phyloP scores from a whole-genome alignment of 2,113 vertebrate species.

The Tachysurus fulvidraco region DNA sequence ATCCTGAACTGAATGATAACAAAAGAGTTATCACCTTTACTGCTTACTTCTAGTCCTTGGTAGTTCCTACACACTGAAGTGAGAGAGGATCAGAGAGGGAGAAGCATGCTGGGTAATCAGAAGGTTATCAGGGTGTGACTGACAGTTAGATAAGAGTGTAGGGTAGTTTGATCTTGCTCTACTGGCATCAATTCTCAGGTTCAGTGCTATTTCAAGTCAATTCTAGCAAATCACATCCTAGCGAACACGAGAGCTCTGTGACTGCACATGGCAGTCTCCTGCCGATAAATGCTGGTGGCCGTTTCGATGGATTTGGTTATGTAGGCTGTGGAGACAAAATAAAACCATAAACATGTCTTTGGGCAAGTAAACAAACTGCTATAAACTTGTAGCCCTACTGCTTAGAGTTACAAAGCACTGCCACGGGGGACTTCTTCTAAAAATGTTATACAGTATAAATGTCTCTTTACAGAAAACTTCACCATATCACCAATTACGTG shows the following conservation, averaged over 20 bases:
- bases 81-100: background rate
- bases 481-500: background rate
- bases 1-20: background rate
- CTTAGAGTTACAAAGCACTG: background rate
- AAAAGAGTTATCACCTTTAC: background rate
- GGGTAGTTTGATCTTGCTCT: conserved; percentile 12
- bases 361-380: background rate
- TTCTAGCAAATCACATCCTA: conserved; percentile 20
- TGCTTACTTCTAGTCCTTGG: background rate
- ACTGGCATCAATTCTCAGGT: conserved; percentile 31
- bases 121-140: conserved; percentile 27
- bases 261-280: background rate
- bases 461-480: background rate
- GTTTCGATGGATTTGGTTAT: background rate
- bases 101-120: conserved; percentile 33
- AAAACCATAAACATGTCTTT: background rate
- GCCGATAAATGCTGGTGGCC: background rate
- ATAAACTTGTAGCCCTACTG: background rate
- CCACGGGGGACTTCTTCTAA: background rate
- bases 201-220: conserved; percentile 26
- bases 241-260: conserved; percentile 5
- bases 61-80: background rate
- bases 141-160: conserved; percentile 32
- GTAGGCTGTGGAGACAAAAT: background rate
- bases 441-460: background rate